phyloP scores from a whole-genome alignment of 2,797 vertebrate genomes.

The Notolabrus celidotus region DNA sequence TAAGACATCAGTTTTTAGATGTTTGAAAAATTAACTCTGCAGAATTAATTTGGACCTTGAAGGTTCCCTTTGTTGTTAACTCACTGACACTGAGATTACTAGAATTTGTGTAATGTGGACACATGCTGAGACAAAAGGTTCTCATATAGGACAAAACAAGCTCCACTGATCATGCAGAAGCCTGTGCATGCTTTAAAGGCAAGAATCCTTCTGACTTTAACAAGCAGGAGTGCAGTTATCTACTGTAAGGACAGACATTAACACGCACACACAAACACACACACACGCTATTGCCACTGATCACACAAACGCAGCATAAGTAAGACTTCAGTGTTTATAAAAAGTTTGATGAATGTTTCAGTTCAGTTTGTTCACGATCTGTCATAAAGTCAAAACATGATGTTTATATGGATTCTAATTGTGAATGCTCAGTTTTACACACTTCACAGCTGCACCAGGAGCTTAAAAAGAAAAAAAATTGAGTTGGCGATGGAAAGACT shows the following conservation, averaged over 20 bases:
- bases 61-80: conserved; percentile 23
- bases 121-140: not conserved
- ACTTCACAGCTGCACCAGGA: conserved; percentile 12
- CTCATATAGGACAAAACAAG: not conserved
- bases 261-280: conserved; percentile 11
- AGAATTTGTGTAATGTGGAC: not conserved
- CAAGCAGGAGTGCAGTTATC: not conserved
- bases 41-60: not conserved
- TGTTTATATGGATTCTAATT: not conserved
- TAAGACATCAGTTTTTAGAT: not conserved
- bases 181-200: not conserved
- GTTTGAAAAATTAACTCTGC: not conserved
- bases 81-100: conserved; percentile 8
- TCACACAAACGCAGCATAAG: not conserved
- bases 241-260: not conserved
- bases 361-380: not conserved
- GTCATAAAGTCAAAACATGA: not conserved
- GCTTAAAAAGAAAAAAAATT: not conserved
- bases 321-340: not conserved
- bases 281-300: conserved; percentile 3
- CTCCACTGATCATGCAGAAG: conserved; percentile 5
- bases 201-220: not conserved
- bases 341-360: not conserved
- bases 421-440: not conserved
- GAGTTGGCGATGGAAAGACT: too few relatives aligned